Evolutionary conservation across 2,888 invertebrate genomes (phyloP).

Genomic region (Mythimna pallens): DNA sequence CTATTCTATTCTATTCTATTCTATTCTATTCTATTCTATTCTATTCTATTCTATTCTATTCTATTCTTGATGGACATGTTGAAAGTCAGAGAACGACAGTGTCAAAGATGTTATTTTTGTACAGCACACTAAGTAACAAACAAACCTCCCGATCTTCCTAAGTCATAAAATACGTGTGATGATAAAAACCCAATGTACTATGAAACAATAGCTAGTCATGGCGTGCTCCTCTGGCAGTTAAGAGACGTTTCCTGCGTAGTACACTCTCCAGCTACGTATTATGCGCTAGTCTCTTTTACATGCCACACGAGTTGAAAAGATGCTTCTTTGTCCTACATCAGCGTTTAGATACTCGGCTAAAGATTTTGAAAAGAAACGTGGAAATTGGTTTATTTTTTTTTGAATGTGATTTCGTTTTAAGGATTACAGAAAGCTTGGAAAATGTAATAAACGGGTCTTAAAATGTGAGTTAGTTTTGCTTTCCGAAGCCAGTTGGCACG

Average conservation of each 20-base stretch:
- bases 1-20: no score
- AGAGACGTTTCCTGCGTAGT: slow-evolving; percentile 67
- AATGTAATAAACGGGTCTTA: neutral
- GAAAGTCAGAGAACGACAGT: neutral
- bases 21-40: no score
- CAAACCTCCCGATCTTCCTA: neutral
- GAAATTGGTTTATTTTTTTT: slow-evolving; percentile 6
- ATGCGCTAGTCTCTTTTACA: slow-evolving; percentile 56
- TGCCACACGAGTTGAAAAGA: slow-evolving; percentile 60
- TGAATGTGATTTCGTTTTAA: neutral
- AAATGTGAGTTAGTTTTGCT: neutral
- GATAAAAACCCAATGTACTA: slow-evolving; percentile 31
- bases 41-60: no score
- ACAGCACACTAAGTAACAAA: neutral
- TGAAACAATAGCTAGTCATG: slow-evolving; percentile 55
- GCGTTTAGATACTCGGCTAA: slow-evolving; percentile 50
- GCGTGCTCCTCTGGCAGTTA: slow-evolving; percentile 53
- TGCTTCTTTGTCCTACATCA: slow-evolving; percentile 53
- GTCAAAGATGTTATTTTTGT: neutral
- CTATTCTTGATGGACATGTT: neutral
- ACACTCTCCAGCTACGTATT: slow-evolving; percentile 59
- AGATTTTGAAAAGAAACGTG: slow-evolving; percentile 5
- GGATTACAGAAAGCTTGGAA: neutral
- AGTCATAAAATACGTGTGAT: slow-evolving; percentile 21
- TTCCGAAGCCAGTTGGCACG: neutral